Evolutionary conservation across 92 coral and sea anemone species (phyloP), one percentile per base, ranked within the genome.

Genomic region (Phenganax marumi): DNA sequence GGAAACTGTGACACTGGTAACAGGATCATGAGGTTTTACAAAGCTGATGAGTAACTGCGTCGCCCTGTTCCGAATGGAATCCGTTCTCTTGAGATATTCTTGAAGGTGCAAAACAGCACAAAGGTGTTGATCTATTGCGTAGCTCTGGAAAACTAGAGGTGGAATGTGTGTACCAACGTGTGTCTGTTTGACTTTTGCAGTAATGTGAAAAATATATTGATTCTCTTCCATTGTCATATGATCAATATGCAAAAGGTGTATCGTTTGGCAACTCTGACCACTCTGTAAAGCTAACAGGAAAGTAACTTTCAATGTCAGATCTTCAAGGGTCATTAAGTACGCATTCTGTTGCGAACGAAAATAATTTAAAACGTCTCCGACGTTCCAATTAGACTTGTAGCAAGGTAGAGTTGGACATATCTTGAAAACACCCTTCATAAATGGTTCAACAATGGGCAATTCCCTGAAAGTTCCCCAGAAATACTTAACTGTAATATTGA

Each of bases 401-500:
- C 85, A 79, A 7, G 90, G 90, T 5, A 84, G 47, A 4, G 88
- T 78, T 51, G 85, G 90, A 0, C 80, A 77, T 7, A 68, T 60
- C 55, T 87, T 80, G 79, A 74, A 83, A 18, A 77, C 76, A 0
- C 87, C 90, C 66, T 87, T 87, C 90, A 84, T 87, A 60, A 87
- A 87, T 17, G 64, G 58, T 70, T 87, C 66, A 49, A 84, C 88
- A 26, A 87, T 77, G 58, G 87, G 87, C 25, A 84, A 68, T 79
- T 87, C 84, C 57, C 87, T 88, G 83, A 87, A 82, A 51, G 84
- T 58, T 17, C 75, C 52, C 60, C 66, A 12, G 75, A 81, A 47
- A 53, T 61, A 52, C 76, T 21, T 8, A 87, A 68, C 65, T 84
- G 90, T 50, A 78, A 75, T 68, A 88, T 79, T 51, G 90, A 84